Base-by-base conservation (phyloP, 2,888 invertebrate genomes). In the Polydrusus pterygomalis region DNA sequence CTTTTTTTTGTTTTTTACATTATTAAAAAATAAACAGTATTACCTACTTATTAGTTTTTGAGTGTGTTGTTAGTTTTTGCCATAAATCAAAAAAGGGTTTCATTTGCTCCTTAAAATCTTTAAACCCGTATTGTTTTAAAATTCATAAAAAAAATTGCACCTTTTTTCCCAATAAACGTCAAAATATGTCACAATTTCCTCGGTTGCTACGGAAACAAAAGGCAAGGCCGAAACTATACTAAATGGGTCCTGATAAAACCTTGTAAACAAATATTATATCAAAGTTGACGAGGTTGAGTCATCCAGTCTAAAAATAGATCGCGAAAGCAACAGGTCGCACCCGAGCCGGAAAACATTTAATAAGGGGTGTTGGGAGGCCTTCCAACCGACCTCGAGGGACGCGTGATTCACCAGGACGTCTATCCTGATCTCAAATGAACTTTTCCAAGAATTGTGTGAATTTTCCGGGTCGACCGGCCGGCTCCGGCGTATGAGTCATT, bases 291-390 rank as follows among this genome's bases (percentile, higher is more conserved):
- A 56, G 7, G 58, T 60, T 60, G 58, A 60, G 38, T 60, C 58
- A 60, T 38, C 58, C 38, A 60, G 18, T 15, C 58, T 60, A 60
- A 60, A 60, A 60, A 60, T 60, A 60, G 18, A 17, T 60, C 38
- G 0, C 34, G 34, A 34, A 13, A 60, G 38, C 58, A 60, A 60
- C 58, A 60, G 10, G 58, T 60, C 6, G 54, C 25, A n/a, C 10
- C 9, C 18, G 7, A 60, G 15, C 17, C 38, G 38, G 6, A 60
- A 34, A 38, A 38, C 38, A 38, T 18, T 11, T 38, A 38, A 60
- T 38, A 38, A 17, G 11, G 17, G 58, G 58, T 56, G 56, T 60
- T 9, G 18, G 58, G 38, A 5, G 38, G 58, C 38, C 38, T 18
- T 60, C 30, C 38, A 7, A 11, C 15, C 38, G 58, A 38, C 38